Base-by-base conservation (phyloP, 2,797 vertebrate species). In the Taenioides sp. region DNA sequence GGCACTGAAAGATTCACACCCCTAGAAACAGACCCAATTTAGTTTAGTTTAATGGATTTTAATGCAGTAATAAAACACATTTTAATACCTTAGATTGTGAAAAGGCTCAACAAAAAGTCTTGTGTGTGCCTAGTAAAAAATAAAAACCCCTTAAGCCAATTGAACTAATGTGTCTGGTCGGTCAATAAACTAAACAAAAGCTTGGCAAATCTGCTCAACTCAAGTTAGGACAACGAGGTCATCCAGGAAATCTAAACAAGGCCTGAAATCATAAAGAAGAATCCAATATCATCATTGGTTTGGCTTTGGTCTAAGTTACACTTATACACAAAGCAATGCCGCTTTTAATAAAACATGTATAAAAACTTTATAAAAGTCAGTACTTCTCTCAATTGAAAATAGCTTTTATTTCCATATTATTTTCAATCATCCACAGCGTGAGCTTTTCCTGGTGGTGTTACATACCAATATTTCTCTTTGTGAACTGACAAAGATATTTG, bases 161-260 rank as follows among this genome's bases (percentile, higher is more conserved):
- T 80, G 84, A 86, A 61, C 84, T 78, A 3, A 73, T 2, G 62
- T 14, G 74, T 78, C 72, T 75, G 84, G 87, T 86, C 87, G 86
- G 88, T 93, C 92, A 90, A 93, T 94, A 93, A 94, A 93, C 79
- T 81, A 91, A 92, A 92, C 91, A 91, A 71, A 27, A 12, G 60
- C 23, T 65, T 54, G 70, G 70, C 76, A 68, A 76, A 81, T 82
- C 70, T 70, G 80, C 81, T 73, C 79, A 60, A 75, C 77, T 84
- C 79, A 83, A 34, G 64, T 40, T 23, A 67, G 79, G 73, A 85
- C 77, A 54, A 67, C 90, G 92, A 92, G 90, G 91, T 93, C 91
- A 87, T 71, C 4, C 17, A 23, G 50, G 69, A 81, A 70, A 73
- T 62, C 71, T 0, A 47, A 67, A 79, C 22, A 66, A 65, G 72